These are phyloP conservation scores for Cristatella mucedo DNA, from an alignment of 2,888 invertebrate species.

Conservation along the genomic window DNA sequence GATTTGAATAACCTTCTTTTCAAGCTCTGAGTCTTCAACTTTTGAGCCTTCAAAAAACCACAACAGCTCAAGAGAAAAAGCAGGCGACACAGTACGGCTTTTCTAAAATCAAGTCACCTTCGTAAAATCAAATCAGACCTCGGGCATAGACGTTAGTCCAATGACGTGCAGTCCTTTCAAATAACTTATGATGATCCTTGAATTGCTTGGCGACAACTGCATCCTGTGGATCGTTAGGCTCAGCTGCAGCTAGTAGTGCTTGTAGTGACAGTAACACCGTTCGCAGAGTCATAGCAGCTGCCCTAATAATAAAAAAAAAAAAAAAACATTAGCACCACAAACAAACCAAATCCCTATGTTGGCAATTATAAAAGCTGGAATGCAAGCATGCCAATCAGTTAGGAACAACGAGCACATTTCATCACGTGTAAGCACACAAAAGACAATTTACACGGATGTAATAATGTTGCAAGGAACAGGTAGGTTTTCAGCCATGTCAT, in stretches of 20 bases:
- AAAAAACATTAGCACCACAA: conserved; percentile 5
- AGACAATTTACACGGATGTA: no score
- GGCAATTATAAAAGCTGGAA: neutral
- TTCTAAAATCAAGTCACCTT: neutral
- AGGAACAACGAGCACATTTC: neutral
- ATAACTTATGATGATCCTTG: conserved; percentile 70
- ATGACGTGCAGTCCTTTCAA: conserved; percentile 74
- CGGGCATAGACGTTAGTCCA: conserved; percentile 88
- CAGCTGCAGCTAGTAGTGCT: conserved; percentile 56
- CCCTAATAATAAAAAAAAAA: no score
- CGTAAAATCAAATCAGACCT: conserved; percentile 25
- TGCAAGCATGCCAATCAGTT: neutral
- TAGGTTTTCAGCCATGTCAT: no score
- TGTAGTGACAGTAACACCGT: conserved; percentile 88
- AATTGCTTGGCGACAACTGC: conserved; percentile 82
- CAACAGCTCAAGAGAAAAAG: neutral
- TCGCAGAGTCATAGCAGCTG: conserved; percentile 91
- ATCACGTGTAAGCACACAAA: no score
- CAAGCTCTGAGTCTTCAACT: conserved; percentile 61
- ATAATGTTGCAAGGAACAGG: no score
- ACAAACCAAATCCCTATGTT: neutral
- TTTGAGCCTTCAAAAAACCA: conserved; percentile 48
- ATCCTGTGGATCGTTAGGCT: conserved; percentile 43
- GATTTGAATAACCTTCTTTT: conserved; percentile 69
- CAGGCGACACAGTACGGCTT: neutral